phyloP scores from a whole-genome alignment of 2,888 invertebrate species.

The Brachyopa scutellaris region DNA sequence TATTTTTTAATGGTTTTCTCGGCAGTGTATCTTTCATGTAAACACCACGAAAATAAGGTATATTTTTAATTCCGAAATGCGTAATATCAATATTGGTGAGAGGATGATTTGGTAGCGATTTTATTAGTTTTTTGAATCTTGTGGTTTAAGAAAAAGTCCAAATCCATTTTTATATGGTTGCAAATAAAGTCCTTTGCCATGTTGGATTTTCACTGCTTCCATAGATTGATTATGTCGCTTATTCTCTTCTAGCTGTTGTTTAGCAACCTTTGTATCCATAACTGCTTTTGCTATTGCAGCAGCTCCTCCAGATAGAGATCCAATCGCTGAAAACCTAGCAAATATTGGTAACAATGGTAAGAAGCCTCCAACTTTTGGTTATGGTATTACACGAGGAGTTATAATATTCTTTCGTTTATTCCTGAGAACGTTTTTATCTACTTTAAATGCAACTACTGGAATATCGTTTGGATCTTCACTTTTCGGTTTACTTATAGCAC shows the following conservation, averaged over 20 bases:
- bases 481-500: conserved; percentile 3
- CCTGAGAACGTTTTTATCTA: neutral
- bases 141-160: conserved; percentile 41
- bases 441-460: neutral
- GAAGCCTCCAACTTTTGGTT: conserved; percentile 77
- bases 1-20: too few species aligned
- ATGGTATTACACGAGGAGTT: conserved; percentile 75
- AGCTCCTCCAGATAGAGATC: conserved; percentile 77
- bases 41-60: neutral
- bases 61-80: neutral
- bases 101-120: conserved; percentile 73
- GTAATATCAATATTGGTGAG: neutral
- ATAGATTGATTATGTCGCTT: conserved; percentile 77
- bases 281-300: conserved; percentile 78
- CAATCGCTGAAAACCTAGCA: conserved; percentile 74
- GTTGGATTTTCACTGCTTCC: conserved; percentile 73
- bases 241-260: conserved; percentile 75
- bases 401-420: conserved; percentile 38
- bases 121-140: conserved; percentile 74
- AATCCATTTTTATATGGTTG: conserved; percentile 7
- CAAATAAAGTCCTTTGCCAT: neutral
- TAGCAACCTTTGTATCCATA: conserved; percentile 76
- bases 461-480: conserved; percentile 11
- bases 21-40: neutral
- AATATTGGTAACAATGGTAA: neutral